Evolutionary conservation across 2,113 vertebrate genomes (phyloP), one percentile per base, ranked within the genome.

Genomic region (Atractosteus spatula): DNA sequence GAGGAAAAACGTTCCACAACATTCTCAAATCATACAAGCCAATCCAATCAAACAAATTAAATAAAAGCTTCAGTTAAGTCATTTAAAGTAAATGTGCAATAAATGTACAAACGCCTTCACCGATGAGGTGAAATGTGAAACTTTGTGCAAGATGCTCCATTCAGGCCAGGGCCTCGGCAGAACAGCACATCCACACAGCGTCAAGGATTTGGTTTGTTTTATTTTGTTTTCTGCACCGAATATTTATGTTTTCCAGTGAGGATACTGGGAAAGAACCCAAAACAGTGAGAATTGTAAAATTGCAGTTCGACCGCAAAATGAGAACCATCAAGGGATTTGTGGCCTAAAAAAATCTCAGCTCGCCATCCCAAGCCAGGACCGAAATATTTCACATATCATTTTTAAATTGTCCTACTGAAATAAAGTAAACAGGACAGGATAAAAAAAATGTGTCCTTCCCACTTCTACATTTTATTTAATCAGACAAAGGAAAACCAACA

Each of bases 181-280:
- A 55, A 42, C 12, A 55, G 44, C 55, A 8, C 55, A 45, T 76
- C 77, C 66, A 61, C 64, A 59, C 13, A 29, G 10, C 70, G 55
- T 76, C 72, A 70, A 63, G 43, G 43, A 68, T 71, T 29, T 75
- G 74, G 78, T 79, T 78, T 72, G 70, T 55, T 76, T 66, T 16
- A 56, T 68, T 66, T 68, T 8, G 63, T 72, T 76, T 80, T 76
- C 59, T 71, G 74, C 70, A 63, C 72, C 56, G 73, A 78, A 79
- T 81, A 82, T 84, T 81, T 81, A 79, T 79, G 71, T 77, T 75
- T 74, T 76, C 63, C 67, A 72, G 63, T 17, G 66, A 73, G 74
- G 66, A 77, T 41, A 29, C 69, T 77, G 72, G 74, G 76, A 71
- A 44, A 17, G 3, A 72, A 29, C 78, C 79, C 75, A 83, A 75